These are phyloP conservation scores for Acrocephalus arundinaceus DNA, from an alignment of 2,113 vertebrate genomes.

Conservation along the genomic window DNA sequence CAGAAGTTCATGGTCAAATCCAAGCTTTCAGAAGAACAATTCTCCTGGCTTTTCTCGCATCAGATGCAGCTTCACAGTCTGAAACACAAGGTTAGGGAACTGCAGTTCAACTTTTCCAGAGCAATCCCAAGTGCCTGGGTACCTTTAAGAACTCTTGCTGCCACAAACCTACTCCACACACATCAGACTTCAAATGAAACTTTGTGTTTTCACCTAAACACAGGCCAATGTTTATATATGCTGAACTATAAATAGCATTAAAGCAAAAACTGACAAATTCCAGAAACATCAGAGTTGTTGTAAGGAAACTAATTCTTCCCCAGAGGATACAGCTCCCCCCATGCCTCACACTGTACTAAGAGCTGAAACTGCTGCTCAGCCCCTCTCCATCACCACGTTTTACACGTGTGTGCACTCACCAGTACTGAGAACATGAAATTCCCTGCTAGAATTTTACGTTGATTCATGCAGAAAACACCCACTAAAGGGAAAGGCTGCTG, in stretches of 20 bases:
- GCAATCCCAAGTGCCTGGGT: not conserved
- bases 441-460: not conserved
- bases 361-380: not conserved
- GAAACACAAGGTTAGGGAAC: accelerated
- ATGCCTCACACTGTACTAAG: accelerated
- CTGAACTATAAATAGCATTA: conserved; percentile 65
- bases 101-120: not conserved
- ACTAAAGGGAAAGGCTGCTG: not conserved
- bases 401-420: accelerated
- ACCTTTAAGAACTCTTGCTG: conserved; percentile 1
- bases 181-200: conserved; percentile 56
- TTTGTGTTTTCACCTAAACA: conserved; percentile 59
- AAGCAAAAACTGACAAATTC: conserved; percentile 59
- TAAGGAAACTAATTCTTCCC: conserved; percentile 1
- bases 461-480: not conserved
- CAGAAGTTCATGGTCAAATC: not conserved
- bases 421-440: accelerated
- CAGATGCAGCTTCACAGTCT: not conserved
- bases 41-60: not conserved
- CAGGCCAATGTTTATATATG: conserved; percentile 41
- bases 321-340: not conserved
- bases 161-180: not conserved
- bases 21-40: not conserved
- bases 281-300: conserved; percentile 30
- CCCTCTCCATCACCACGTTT: not conserved